phyloP scores from a whole-genome alignment of 2,888 invertebrate species.

The Pachymerium ferrugineum region DNA sequence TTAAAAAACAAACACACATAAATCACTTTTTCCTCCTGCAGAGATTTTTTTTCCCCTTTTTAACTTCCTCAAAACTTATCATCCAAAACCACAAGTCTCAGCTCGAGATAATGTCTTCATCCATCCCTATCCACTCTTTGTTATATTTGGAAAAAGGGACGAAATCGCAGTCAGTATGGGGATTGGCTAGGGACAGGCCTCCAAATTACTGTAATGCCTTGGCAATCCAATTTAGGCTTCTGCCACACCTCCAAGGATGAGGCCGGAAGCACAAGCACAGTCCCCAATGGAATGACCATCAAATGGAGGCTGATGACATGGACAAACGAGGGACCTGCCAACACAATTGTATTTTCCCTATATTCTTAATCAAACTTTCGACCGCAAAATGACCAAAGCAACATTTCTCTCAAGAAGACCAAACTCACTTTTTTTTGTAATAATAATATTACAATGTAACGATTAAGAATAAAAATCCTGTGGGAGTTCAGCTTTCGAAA shows the following conservation, averaged over 20 bases:
- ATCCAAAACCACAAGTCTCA: not conserved
- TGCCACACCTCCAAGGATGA: constrained; percentile 22
- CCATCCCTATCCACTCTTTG: constrained; percentile 16
- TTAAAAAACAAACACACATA: not conserved
- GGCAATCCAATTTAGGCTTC: constrained; percentile 17
- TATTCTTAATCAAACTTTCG: constrained; percentile 25
- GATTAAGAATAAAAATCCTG: no score
- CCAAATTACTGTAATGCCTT: constrained; percentile 24
- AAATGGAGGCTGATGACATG: constrained; percentile 25
- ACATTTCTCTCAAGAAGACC: not conserved
- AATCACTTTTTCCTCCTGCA: no score
- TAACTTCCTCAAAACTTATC: not conserved
- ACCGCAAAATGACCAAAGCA: constrained; percentile 20
- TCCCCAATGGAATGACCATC: constrained; percentile 24
- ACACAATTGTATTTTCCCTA: constrained; percentile 20
- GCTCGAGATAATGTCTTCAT: constrained; percentile 27
- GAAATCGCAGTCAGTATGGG: constrained; percentile 9
- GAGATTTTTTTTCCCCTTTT: no score
- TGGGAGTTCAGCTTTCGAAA: not conserved
- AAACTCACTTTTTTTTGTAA: no score
- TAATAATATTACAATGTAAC: no score
- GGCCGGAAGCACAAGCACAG: constrained; percentile 11
- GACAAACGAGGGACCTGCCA: constrained; percentile 24
- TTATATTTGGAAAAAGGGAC: not conserved
- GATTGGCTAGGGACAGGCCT: constrained; percentile 11